A percentile compares a stretch with the other conserved stretches of the same genome.
These are phyloP conservation scores for Apocrypta bakeri DNA, from an alignment of 1,140 invertebrate species.

Conservation along the genomic window DNA sequence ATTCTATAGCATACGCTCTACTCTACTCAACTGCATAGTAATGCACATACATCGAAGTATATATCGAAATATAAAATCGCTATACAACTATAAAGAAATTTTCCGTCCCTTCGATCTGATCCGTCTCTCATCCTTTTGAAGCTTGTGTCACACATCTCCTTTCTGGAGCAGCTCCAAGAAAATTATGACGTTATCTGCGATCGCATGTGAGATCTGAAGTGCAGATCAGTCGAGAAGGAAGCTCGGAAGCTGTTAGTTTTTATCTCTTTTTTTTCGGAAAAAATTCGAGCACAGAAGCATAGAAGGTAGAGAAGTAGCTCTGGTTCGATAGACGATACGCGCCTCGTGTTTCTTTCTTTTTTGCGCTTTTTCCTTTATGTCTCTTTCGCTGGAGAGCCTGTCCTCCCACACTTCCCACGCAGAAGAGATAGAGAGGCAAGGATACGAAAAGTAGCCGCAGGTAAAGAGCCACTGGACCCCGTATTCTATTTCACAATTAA, in stretches of 20 bases:
- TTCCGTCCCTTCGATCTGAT: constrained; percentile 18
- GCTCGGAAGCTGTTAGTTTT: background rate
- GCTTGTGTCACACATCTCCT: background rate
- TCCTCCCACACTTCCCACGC: constrained; percentile 55
- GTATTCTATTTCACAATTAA: constrained; percentile 68
- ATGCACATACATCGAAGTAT: too few relatives aligned
- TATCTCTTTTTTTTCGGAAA: background rate
- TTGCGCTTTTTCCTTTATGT: background rate
- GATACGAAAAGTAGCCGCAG: constrained; percentile 37
- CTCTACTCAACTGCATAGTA: too few relatives aligned
- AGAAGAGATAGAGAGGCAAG: background rate
- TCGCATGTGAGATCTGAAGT: background rate
- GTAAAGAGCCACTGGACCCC: constrained; percentile 47
- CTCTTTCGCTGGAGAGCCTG: background rate
- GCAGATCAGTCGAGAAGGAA: background rate
- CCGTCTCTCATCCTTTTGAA: constrained; percentile 5
- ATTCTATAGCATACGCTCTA: too few relatives aligned
- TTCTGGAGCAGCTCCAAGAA: background rate
- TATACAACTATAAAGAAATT: too few relatives aligned
- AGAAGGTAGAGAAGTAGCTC: background rate
- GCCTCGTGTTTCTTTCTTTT: constrained; percentile 32
- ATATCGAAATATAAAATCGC: too few relatives aligned
- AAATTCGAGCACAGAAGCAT: constrained; percentile 12
- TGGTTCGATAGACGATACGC: background rate
- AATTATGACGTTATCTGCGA: constrained; percentile 39